phyloP scores from a whole-genome alignment of 2,888 invertebrate genomes.

The Chorisops tibialis region DNA sequence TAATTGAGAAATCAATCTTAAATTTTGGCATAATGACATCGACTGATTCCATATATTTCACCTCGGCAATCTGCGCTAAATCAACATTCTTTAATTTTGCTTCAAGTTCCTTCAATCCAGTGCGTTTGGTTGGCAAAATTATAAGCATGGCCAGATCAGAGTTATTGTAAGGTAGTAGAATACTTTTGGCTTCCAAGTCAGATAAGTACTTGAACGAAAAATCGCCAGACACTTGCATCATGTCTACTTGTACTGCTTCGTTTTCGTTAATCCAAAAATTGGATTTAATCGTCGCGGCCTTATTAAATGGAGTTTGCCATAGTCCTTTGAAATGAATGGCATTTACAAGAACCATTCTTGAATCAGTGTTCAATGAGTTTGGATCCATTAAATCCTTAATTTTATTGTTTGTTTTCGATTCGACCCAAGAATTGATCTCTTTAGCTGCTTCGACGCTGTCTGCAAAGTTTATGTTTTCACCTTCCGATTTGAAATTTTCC shows the following conservation, averaged over 20 bases:
- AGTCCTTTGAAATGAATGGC: not conserved
- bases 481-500: not conserved
- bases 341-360: not conserved
- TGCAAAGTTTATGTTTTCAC: not conserved
- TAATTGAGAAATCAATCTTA: conserved; percentile 71
- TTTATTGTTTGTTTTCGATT: not conserved
- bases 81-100: conserved; percentile 58
- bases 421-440: not conserved
- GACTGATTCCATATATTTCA: conserved; percentile 57
- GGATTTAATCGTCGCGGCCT: not conserved
- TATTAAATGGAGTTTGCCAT: not conserved
- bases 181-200: conserved; percentile 56
- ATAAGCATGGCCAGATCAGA: conserved; percentile 70
- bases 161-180: conserved; percentile 71
- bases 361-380: not conserved
- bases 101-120: conserved; percentile 64
- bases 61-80: conserved; percentile 54
- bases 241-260: not conserved
- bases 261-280: not conserved
- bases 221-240: conserved; percentile 43
- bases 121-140: conserved; percentile 65
- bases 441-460: not conserved
- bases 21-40: conserved; percentile 72
- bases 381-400: not conserved
- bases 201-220: conserved; percentile 53